A percentile compares a stretch with the other conserved stretches of the same genome.
Evolutionary conservation across 2,113 vertebrate species (phyloP).

Genomic region (Holacanthus passer): DNA sequence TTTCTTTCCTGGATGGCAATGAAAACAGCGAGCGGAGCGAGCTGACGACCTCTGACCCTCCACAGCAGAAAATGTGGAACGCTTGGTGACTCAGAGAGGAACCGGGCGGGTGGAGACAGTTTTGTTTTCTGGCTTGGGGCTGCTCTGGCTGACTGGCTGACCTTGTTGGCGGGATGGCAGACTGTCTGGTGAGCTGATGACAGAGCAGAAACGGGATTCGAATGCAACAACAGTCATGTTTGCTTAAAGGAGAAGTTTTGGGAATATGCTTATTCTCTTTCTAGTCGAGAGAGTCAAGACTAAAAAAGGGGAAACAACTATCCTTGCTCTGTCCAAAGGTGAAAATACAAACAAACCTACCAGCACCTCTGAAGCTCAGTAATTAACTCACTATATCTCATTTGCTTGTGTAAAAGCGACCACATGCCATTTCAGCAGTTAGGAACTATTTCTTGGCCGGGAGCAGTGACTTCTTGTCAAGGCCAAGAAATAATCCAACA

Average conservation of each 20-base stretch:
- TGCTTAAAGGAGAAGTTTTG: slow-evolving; percentile 7
- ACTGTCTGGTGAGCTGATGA: slow-evolving; percentile 28
- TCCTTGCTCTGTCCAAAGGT: too few species aligned
- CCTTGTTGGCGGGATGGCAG: slow-evolving; percentile 35
- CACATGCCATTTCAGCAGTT: background rate
- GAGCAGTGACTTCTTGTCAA: too few species aligned
- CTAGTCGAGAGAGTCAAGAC: background rate
- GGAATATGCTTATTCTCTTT: background rate
- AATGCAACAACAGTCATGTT: slow-evolving; percentile 8
- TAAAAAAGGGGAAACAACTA: too few species aligned
- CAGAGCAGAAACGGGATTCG: slow-evolving; percentile 17
- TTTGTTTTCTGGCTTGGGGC: slow-evolving; percentile 56
- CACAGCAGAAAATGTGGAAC: slow-evolving; percentile 56
- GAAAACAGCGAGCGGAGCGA: slow-evolving; percentile 36
- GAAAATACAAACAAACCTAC: too few species aligned
- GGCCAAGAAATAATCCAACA: background rate
- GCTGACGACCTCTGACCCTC: slow-evolving; percentile 64
- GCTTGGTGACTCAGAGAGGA: slow-evolving; percentile 64
- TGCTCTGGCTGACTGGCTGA: slow-evolving; percentile 29
- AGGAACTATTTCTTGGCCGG: background rate
- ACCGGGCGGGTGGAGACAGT: slow-evolving; percentile 9
- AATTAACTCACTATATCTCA: background rate
- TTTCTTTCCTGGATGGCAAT: slow-evolving; percentile 23
- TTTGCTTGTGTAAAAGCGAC: background rate
- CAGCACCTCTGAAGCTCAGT: background rate